Evolutionary conservation across 1,140 invertebrate species (phyloP), one percentile per base, ranked within the genome.

Genomic region (Leptinotarsa lineolata): DNA sequence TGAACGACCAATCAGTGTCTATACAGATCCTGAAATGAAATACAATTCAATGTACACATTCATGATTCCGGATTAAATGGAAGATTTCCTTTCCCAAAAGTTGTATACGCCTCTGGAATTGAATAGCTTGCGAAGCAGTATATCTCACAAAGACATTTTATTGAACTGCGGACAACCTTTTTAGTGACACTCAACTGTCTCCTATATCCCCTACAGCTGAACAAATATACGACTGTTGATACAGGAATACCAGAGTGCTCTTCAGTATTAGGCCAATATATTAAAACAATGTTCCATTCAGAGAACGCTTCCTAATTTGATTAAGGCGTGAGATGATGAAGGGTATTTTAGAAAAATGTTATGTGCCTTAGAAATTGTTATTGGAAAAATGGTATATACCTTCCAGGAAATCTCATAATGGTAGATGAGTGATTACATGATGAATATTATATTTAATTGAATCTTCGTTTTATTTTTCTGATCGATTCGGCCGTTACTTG

Each of bases 91-190:
- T 39, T 39, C 11, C 30, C 8, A 39, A 2, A 39, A 39, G 8
- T 39, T 11, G 2, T 54, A 5, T 66, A 20, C 64, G 64, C 64
- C 64, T 15, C 64, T 44, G 30, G 13, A 39, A 66, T 66, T 21
- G 30, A 66, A 72, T 65, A n/a, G 24, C 48, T 54, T 22, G 1
- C 44, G 16, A 1, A 65, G 66, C 68, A 74, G 48, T 74, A 70
- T 70, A 74, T 74, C 67, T 66, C 72, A 44, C 61, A 70, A 66
- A 18, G 69, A 63, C 68, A 22, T 69, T 74, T 74, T 74, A 73
- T 73, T 73, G 46, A 54, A 73, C 64, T 24, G 30, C 45, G 72
- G 72, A 73, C 72, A 73, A 68, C 67, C 72, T 73, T 68, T 69
- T 68, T 73, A 73, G 63, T 18, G 64, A 66, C 46, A 39, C 70